Conservation (phyloP, 1,140 invertebrate species). For the Heliconius melpomene region DNA sequence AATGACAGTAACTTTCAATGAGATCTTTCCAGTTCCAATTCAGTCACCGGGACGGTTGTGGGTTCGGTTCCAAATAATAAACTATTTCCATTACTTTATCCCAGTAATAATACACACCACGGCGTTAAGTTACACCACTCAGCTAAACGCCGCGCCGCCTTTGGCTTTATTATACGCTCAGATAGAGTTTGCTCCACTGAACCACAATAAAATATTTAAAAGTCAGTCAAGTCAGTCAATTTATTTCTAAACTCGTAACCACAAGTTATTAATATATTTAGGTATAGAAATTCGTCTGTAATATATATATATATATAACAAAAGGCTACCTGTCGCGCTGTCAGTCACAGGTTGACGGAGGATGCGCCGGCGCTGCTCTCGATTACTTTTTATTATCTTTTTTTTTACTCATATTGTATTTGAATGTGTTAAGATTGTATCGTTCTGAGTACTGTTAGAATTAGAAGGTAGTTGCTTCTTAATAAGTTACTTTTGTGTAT, state of each 20-base stretch:
- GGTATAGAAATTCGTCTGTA: neutral
- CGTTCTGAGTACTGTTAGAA: slow-evolving; percentile 1
- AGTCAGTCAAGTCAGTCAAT: neutral
- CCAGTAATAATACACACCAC: too few species aligned
- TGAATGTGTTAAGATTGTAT: slow-evolving; percentile 5
- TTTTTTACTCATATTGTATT: neutral
- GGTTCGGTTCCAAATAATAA: too few species aligned
- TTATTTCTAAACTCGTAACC: neutral
- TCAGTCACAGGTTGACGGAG: slow-evolving; percentile 38
- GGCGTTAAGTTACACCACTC: too few species aligned
- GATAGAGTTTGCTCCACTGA: too few species aligned
- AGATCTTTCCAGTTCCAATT: too few species aligned
- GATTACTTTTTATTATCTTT: slow-evolving; percentile 17
- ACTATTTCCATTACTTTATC: too few species aligned
- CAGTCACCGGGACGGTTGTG: too few species aligned
- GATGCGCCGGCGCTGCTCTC: slow-evolving; percentile 39
- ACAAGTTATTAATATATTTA: slow-evolving; percentile 4
- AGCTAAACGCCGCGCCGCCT: too few species aligned
- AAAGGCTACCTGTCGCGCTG: slow-evolving; percentile 41
- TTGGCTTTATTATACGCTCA: too few species aligned
- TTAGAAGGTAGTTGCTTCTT: neutral
- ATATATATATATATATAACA: slow-evolving; percentile 20
- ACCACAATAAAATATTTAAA: too few species aligned
- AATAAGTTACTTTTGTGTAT: slow-evolving; percentile 1
- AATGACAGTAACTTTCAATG: too few species aligned